Percentiles rank a stretch among this genome's conserved stretches.
Conservation (phyloP, 2,113 vertebrate genomes). For the Gymnarchus niloticus region DNA sequence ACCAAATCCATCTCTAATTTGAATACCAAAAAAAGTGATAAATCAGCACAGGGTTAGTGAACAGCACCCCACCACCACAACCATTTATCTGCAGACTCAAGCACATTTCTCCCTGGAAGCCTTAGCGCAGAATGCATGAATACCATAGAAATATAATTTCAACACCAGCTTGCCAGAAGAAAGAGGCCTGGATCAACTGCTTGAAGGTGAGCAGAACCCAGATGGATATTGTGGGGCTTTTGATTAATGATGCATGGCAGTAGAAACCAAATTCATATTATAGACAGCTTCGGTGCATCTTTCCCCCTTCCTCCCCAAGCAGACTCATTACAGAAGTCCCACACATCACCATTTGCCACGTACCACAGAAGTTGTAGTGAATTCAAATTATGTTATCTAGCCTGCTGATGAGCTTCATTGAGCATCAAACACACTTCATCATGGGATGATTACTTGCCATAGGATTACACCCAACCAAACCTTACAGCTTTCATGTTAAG, state of each 20-base stretch:
- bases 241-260: not conserved
- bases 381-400: not conserved
- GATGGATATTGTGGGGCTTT: not conserved
- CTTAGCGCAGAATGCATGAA: not conserved
- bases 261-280: not conserved
- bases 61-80: not conserved
- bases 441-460: not conserved
- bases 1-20: not conserved
- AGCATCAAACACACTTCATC: no score
- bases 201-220: not conserved
- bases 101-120: not conserved
- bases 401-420: not conserved
- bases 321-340: not conserved
- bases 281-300: not conserved
- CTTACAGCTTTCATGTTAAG: not conserved
- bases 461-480: not conserved
- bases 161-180: not conserved
- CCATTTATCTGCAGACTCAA: not conserved
- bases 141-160: constrained; percentile 3
- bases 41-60: not conserved
- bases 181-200: not conserved
- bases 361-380: not conserved
- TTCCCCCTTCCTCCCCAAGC: not conserved
- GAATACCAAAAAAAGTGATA: not conserved
- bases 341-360: not conserved